A percentile compares a stretch with the other conserved stretches of the same genome.
phyloP scores from a whole-genome alignment of 2,797 vertebrate species.

The Myotis daubentonii region DNA sequence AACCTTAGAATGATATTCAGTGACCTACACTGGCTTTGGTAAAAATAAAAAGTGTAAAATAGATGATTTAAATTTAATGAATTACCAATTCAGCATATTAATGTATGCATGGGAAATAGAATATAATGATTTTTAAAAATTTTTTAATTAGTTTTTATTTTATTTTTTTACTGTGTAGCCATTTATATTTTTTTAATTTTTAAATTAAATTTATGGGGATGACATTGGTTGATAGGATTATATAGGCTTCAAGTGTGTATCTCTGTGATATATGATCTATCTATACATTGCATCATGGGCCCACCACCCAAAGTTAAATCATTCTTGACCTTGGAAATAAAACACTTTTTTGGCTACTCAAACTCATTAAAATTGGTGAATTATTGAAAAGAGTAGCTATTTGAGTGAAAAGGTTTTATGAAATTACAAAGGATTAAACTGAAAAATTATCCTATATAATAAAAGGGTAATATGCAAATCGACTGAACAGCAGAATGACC shows the following conservation, averaged over 20 bases:
- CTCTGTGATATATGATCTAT: background rate
- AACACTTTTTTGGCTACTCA: background rate
- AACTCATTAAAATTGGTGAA: background rate
- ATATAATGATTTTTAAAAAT: background rate
- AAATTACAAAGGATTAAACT: conserved; percentile 18
- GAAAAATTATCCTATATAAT: too few relatives aligned
- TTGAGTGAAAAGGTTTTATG: conserved; percentile 2
- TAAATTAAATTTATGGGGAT: background rate
- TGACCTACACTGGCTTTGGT: background rate
- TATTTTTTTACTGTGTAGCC: too few relatives aligned
- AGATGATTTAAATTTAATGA: background rate
- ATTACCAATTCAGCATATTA: background rate
- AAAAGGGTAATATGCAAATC: too few relatives aligned
- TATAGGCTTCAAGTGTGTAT: background rate
- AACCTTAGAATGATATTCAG: conserved; percentile 7
- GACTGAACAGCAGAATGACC: accelerated
- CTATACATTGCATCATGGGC: background rate
- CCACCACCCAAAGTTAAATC: background rate
- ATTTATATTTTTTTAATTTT: background rate
- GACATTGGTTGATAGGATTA: background rate
- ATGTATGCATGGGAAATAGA: background rate
- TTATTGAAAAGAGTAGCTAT: conserved; percentile 39
- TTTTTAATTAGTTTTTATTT: conserved; percentile 14
- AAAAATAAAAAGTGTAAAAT: conserved; percentile 33
- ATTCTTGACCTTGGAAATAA: conserved; percentile 10